phyloP scores from a whole-genome alignment of 2,113 vertebrate genomes.

The Sylvilagus bachmani region DNA sequence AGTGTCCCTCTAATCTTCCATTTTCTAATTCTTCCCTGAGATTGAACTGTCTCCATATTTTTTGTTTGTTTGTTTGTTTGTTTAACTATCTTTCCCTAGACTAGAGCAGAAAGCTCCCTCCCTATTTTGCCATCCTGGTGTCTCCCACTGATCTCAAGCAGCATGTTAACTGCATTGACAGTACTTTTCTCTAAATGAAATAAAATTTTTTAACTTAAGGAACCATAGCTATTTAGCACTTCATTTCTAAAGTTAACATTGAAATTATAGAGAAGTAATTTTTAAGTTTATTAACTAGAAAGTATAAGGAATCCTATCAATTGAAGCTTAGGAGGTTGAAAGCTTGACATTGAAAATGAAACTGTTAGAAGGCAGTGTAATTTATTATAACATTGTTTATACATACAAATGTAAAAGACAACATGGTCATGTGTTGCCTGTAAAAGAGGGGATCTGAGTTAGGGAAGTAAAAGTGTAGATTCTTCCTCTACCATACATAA shows the following conservation, averaged over 20 bases:
- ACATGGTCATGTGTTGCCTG: not conserved
- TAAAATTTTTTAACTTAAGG: not conserved
- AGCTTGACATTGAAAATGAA: not conserved
- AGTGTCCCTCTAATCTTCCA: no score
- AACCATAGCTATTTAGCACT: not conserved
- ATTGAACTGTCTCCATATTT: no score
- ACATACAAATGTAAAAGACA: not conserved
- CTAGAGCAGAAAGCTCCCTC: no score
- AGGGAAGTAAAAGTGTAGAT: not conserved
- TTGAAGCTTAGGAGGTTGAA: not conserved
- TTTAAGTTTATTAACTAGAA: slow-evolving; percentile 10
- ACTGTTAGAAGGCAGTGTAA: not conserved
- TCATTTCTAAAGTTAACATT: slow-evolving; percentile 10
- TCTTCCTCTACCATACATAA: not conserved
- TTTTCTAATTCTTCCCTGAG: no score
- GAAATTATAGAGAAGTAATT: not conserved
- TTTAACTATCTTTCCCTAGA: no score
- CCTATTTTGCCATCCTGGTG: no score
- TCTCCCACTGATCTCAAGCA: no score
- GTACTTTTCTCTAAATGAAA: not conserved
- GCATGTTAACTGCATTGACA: no score
- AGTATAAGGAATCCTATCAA: not conserved
- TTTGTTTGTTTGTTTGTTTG: no score
- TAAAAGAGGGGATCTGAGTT: not conserved
- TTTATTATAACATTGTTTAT: not conserved